These are phyloP conservation scores for Anoplolepis gracilipes DNA, from an alignment of 1,140 invertebrate species.

Conservation along the genomic window DNA sequence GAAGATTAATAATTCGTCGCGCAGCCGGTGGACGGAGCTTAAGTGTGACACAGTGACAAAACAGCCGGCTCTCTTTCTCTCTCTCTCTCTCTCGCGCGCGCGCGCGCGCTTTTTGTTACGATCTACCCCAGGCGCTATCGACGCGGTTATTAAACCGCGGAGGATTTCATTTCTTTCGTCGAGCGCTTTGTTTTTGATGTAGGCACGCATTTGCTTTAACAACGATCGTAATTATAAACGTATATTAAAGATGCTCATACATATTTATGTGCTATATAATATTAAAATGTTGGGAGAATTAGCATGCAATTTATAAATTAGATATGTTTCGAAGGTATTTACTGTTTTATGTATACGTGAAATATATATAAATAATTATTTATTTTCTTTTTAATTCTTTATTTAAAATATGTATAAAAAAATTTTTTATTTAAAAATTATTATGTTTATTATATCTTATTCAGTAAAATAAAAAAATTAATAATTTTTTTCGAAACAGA, in stretches of 20 bases:
- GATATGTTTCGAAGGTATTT: background rate
- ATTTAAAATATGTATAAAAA: no score
- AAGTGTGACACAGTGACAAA: constrained; percentile 49
- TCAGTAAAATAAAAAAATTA: no score
- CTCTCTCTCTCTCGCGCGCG: no score
- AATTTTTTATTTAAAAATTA: no score
- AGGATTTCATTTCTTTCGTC: constrained; percentile 8
- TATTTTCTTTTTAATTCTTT: background rate
- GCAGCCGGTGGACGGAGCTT: constrained; percentile 48
- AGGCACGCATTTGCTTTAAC: background rate
- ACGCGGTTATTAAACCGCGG: constrained; percentile 38
- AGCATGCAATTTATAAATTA: background rate
- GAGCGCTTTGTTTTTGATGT: background rate
- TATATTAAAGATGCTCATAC: background rate
- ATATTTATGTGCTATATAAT: background rate
- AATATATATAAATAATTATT: background rate
- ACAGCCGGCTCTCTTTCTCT: constrained; percentile 29
- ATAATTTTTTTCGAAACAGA: no score
- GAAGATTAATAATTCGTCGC: constrained; percentile 75
- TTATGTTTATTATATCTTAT: no score
- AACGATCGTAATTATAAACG: background rate
- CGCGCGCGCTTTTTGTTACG: constrained; percentile 22
- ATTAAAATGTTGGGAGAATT: background rate
- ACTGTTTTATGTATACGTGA: background rate
- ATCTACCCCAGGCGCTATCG: constrained; percentile 14